These are phyloP conservation scores for Teleogryllus occipitalis DNA, from an alignment of 1,140 invertebrate genomes.

Conservation along the genomic window DNA sequence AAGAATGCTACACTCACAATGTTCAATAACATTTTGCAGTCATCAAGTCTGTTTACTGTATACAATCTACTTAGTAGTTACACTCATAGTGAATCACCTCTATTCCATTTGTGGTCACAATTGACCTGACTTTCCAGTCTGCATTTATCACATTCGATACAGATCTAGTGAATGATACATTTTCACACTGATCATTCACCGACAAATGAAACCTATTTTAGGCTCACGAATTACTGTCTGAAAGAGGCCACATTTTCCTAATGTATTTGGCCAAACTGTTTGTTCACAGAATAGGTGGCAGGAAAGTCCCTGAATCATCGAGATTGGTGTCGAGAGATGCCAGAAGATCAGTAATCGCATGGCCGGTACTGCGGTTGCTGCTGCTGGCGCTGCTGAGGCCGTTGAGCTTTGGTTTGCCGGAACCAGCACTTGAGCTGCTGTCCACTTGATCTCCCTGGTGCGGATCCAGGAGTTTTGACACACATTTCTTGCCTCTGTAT, in stretches of 20 bases:
- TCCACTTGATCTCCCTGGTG: constrained; percentile 13
- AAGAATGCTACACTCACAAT: not conserved
- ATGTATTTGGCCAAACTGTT: constrained; percentile 7
- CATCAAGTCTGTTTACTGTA: not conserved
- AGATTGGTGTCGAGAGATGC: constrained; percentile 43
- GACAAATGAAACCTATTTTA: not conserved
- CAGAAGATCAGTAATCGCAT: constrained; percentile 17
- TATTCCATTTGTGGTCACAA: not conserved
- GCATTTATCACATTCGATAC: not conserved
- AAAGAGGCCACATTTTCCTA: constrained; percentile 4
- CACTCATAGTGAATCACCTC: not conserved
- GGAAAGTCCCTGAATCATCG: constrained; percentile 56
- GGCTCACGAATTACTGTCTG: not conserved
- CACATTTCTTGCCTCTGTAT: constrained; percentile 36
- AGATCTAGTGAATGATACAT: not conserved
- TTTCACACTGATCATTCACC: not conserved
- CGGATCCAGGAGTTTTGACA: constrained; percentile 26
- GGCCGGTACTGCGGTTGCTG: constrained; percentile 34
- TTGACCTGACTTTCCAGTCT: not conserved
- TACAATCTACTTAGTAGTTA: not conserved
- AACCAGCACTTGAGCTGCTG: not conserved
- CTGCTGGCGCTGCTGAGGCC: constrained; percentile 27
- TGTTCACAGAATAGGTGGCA: constrained; percentile 49
- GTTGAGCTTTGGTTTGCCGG: constrained; percentile 31
- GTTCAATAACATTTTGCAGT: not conserved